phyloP scores from a whole-genome alignment of 2,113 vertebrate species.

The Syngnathus typhle region DNA sequence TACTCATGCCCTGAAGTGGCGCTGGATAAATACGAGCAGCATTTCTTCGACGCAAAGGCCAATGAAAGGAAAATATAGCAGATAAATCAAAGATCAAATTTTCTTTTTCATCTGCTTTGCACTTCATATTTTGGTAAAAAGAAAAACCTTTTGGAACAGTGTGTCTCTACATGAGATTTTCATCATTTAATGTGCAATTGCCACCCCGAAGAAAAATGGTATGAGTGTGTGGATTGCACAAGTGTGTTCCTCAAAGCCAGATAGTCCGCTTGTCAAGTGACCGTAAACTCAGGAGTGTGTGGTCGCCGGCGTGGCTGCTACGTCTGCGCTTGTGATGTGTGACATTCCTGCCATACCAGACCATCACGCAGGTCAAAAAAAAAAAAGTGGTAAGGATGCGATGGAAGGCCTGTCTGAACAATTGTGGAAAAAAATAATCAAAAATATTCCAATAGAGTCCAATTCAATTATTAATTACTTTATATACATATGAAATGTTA shows the following conservation, averaged over 20 bases:
- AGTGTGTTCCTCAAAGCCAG: constrained; percentile 37
- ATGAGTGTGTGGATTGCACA: constrained; percentile 1
- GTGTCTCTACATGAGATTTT: no score
- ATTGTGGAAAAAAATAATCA: no score
- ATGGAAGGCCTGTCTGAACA: neutral
- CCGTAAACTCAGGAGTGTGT: constrained; percentile 51
- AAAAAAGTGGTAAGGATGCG: no score
- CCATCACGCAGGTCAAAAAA: constrained; percentile 35
- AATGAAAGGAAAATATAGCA: no score
- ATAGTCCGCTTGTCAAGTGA: constrained; percentile 64
- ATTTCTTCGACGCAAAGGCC: neutral
- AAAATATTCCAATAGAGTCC: no score
- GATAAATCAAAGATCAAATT: no score
- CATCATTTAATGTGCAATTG: no score
- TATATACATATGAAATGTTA: no score
- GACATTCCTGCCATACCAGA: constrained; percentile 69
- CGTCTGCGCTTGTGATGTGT: constrained; percentile 45
- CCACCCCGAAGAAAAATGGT: neutral
- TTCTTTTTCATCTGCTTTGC: neutral
- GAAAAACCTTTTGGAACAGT: no score
- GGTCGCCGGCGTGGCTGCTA: constrained; percentile 38
- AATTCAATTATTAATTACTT: no score
- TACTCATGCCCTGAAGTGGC: neutral
- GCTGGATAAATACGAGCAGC: neutral
- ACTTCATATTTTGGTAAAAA: neutral